Conservation (phyloP, 2,113 vertebrate genomes). For the Seriola aureovittata region DNA sequence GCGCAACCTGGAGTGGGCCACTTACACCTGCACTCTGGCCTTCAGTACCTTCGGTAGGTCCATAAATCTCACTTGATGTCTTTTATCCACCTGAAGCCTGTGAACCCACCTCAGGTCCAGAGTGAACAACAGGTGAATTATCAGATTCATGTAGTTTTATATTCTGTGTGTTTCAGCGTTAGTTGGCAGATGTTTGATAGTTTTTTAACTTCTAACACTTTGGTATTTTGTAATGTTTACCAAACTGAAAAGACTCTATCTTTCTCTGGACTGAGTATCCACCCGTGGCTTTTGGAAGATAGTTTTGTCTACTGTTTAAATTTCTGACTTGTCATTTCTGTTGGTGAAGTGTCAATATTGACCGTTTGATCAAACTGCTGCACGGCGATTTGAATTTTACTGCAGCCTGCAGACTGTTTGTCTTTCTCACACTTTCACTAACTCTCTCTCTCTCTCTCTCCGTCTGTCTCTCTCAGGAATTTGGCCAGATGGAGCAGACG, state of each 20-base stretch:
- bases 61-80: neutral
- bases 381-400: neutral
- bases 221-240: neutral
- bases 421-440: neutral
- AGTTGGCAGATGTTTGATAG: no score
- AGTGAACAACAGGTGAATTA: no score
- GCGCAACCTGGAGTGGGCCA: conserved; percentile 89
- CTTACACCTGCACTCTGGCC: conserved; percentile 88
- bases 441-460: neutral
- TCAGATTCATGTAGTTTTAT: no score
- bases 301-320: no score
- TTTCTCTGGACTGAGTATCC: neutral
- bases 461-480: conserved; percentile 82
- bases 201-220: no score
- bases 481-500: conserved; percentile 92
- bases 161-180: no score
- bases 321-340: no score
- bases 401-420: neutral
- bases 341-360: neutral
- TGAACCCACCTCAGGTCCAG: neutral
- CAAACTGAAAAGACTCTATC: neutral
- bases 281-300: neutral
- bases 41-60: conserved; percentile 89
- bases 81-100: neutral
- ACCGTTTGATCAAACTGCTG: neutral